phyloP scores from a whole-genome alignment of 1,140 invertebrate genomes.

The Triops cancriformis region DNA sequence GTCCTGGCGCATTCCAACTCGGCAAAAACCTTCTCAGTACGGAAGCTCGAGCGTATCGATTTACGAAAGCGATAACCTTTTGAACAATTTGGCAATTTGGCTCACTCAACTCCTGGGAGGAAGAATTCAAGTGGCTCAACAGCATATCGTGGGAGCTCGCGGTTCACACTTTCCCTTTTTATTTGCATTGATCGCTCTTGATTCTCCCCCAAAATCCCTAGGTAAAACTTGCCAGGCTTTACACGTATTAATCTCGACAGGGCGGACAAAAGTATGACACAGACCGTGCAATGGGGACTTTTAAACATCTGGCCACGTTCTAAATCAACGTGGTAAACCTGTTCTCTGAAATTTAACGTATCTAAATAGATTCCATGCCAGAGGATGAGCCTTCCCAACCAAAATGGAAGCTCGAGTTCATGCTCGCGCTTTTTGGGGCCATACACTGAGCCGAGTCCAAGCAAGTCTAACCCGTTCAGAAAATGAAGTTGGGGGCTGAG shows the following conservation, averaged over 20 bases:
- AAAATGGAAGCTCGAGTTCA: not conserved
- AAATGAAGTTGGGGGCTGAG: not conserved
- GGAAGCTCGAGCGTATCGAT: not conserved
- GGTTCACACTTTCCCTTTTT: not conserved
- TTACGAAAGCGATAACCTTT: not conserved
- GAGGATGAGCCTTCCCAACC: not conserved
- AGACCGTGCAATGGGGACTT: too few relatives aligned
- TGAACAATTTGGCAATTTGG: not conserved
- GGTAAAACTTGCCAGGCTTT: too few relatives aligned
- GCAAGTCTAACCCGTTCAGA: not conserved
- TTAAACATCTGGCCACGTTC: too few relatives aligned
- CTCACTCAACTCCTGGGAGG: not conserved
- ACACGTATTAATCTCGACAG: too few relatives aligned
- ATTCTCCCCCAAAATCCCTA: too few relatives aligned
- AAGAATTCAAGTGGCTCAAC: not conserved
- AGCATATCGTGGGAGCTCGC: not conserved
- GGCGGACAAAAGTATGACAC: too few relatives aligned
- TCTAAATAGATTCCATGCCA: not conserved
- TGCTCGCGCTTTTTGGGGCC: not conserved
- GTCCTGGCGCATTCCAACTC: not conserved
- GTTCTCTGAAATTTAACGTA: not conserved
- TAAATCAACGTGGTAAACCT: not conserved
- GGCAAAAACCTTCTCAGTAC: not conserved
- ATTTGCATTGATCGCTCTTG: too few relatives aligned
- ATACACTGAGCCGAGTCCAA: not conserved